These are phyloP conservation scores for Patiria pectinifera DNA, from an alignment of 53 echinoderm and acorn worm genomes.

Conservation along the genomic window DNA sequence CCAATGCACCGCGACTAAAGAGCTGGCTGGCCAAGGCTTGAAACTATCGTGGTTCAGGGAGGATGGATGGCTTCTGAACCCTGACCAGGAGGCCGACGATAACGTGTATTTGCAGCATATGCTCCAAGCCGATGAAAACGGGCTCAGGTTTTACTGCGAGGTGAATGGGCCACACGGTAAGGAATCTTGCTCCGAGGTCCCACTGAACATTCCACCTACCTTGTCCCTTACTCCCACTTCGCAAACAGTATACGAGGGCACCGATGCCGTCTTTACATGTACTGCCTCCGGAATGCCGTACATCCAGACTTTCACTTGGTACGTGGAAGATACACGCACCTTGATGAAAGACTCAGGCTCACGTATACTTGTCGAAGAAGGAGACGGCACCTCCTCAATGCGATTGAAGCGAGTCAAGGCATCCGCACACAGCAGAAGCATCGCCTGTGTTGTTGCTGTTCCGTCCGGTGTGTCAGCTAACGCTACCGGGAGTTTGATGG, in stretches of 20 bases:
- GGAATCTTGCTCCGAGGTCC: conserved; percentile 12
- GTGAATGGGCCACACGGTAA: background rate
- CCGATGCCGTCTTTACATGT: conserved; percentile 42
- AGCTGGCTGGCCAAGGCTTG: background rate
- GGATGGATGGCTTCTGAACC: background rate
- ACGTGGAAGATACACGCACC: conserved; percentile 10
- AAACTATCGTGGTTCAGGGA: background rate
- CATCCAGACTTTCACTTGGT: conserved; percentile 31
- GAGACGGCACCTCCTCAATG: conserved; percentile 12
- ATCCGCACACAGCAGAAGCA: background rate
- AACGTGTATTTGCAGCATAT: background rate
- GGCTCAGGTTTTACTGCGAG: background rate
- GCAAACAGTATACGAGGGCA: conserved; percentile 32
- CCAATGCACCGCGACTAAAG: background rate
- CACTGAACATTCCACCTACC: background rate
- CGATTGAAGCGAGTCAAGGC: background rate
- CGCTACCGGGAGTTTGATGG: background rate
- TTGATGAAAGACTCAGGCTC: background rate
- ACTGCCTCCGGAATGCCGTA: conserved; percentile 31
- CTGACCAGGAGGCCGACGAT: background rate
- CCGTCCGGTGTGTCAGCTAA: conserved; percentile 24
- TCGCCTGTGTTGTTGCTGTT: conserved; percentile 25
- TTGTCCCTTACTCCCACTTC: background rate
- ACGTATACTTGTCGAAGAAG: background rate
- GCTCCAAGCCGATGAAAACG: conserved; percentile 17